These are phyloP conservation scores for Lissonota sp. DNA, from an alignment of 2,888 invertebrate genomes.

Conservation along the genomic window DNA sequence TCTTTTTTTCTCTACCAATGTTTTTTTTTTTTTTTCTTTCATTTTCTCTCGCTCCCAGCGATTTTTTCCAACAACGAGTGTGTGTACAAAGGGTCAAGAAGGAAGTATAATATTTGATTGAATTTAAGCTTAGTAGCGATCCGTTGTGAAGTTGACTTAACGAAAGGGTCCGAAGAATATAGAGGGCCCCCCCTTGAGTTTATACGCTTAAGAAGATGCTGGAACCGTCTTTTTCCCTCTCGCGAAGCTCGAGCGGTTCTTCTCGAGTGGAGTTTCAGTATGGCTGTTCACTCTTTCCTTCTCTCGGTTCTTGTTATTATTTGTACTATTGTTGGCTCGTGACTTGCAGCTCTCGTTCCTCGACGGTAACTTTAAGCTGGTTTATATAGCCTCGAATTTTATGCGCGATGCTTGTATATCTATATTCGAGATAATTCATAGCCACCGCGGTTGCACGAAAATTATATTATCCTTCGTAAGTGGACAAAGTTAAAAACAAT, in stretches of 20 bases:
- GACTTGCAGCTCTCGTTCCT: conserved; percentile 79
- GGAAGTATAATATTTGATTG: conserved; percentile 22
- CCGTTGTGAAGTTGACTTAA: conserved; percentile 73
- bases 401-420: conserved; percentile 1
- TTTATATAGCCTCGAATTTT: conserved; percentile 38
- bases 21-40: no score
- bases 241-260: conserved; percentile 51
- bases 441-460: neutral
- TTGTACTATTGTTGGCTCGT: conserved; percentile 83
- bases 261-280: conserved; percentile 62
- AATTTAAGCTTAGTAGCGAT: conserved; percentile 11
- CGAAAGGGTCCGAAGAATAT: conserved; percentile 67
- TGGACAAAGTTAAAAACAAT: no score
- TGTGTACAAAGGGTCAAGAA: neutral
- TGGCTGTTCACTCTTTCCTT: conserved; percentile 50
- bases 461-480: neutral
- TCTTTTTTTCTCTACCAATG: no score
- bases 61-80: neutral
- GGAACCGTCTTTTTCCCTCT: conserved; percentile 55
- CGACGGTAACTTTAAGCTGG: conserved; percentile 62
- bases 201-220: conserved; percentile 74
- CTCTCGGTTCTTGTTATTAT: conserved; percentile 80
- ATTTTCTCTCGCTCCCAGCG: no score
- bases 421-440: conserved; percentile 22
- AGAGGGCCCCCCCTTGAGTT: conserved; percentile 63